Conservation (phyloP, 2,888 invertebrate species). For the Agonum fuliginosum region DNA sequence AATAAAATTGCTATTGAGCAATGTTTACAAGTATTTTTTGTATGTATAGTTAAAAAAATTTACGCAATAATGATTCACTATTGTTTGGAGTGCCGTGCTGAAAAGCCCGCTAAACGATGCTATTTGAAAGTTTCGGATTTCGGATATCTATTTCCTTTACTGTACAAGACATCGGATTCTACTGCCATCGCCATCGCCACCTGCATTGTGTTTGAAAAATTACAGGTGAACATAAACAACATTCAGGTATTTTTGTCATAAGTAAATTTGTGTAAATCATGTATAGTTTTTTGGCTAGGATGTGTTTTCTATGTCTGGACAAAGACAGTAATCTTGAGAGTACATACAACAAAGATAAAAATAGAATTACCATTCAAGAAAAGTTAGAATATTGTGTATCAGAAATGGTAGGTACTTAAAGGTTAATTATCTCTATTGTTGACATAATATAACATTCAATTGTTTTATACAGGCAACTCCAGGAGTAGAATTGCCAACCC, state of each 20-base stretch:
- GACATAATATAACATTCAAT: not conserved
- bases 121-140: too few species aligned
- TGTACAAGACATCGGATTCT: not conserved
- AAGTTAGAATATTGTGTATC: slow-evolving; percentile 35
- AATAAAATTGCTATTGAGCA: too few species aligned
- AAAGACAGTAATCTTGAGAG: slow-evolving; percentile 32
- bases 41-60: too few species aligned
- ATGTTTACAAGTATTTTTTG: too few species aligned
- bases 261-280: slow-evolving; percentile 1
- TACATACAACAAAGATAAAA: slow-evolving; percentile 36
- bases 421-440: slow-evolving; percentile 23
- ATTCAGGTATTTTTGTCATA: not conserved
- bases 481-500: slow-evolving; percentile 19
- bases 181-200: not conserved
- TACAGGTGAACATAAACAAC: slow-evolving; percentile 35
- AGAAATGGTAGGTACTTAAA: slow-evolving; percentile 20
- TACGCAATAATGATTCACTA: too few species aligned
- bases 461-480: slow-evolving; percentile 25
- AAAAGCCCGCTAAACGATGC: too few species aligned
- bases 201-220: not conserved
- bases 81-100: too few species aligned
- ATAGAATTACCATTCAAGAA: slow-evolving; percentile 33
- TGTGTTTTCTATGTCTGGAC: slow-evolving; percentile 30
- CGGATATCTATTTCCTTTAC: not conserved
- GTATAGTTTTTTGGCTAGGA: slow-evolving; percentile 29